Percentiles rank a stretch among this genome's conserved stretches.
These are phyloP conservation scores for Rhingia campestris DNA, from an alignment of 2,888 invertebrate genomes.

Conservation along the genomic window DNA sequence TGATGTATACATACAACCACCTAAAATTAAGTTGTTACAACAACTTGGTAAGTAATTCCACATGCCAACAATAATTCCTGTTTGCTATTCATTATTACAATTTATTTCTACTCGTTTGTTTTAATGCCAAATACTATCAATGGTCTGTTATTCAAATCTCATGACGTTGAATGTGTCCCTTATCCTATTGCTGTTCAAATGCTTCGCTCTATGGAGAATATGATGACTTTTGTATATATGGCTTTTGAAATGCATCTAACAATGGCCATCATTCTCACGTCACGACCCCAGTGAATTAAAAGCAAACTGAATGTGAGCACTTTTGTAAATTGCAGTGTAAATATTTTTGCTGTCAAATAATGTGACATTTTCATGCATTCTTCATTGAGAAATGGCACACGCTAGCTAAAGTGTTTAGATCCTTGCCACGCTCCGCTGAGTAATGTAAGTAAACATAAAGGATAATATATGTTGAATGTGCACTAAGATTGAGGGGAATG, in stretches of 20 bases:
- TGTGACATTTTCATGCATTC: constrained; percentile 58
- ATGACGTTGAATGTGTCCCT: constrained; percentile 2
- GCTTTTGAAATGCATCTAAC: constrained; percentile 44
- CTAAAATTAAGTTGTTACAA: constrained; percentile 6
- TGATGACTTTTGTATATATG: constrained; percentile 27
- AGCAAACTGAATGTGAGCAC: constrained; percentile 60
- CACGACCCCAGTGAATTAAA: constrained; percentile 61
- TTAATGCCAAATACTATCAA: neutral
- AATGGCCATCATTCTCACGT: constrained; percentile 59
- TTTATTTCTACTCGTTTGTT: neutral
- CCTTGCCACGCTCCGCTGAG: constrained; percentile 45
- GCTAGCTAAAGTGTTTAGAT: constrained; percentile 46
- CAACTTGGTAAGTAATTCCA: neutral
- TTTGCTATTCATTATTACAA: neutral
- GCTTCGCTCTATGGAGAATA: constrained; percentile 16
- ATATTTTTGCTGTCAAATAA: constrained; percentile 58
- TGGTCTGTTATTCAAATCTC: constrained; percentile 4
- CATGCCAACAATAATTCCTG: neutral
- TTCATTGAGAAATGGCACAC: constrained; percentile 58
- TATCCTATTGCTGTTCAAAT: neutral
- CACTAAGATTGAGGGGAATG: neutral
- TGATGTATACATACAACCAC: too few relatives aligned
- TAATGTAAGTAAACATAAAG: constrained; percentile 29
- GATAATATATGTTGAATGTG: neutral
- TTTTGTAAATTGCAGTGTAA: constrained; percentile 64